Percentiles rank a stretch among this genome's conserved stretches.
Conservation (phyloP, 2,888 invertebrate species). For the Noctua janthina region DNA sequence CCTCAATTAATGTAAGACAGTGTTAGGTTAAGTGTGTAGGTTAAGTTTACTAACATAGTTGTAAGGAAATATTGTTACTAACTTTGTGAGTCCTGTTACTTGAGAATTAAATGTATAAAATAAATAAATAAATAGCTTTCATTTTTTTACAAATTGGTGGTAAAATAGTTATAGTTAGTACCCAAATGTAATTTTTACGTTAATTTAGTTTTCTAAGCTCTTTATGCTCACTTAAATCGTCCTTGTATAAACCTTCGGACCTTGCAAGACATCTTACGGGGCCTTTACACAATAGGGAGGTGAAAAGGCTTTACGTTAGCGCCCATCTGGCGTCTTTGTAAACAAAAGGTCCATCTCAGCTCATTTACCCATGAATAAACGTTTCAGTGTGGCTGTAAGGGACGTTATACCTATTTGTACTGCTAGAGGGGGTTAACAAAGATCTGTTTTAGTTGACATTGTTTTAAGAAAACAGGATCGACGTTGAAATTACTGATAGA, state of each 20-base stretch:
- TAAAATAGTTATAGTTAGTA: neutral
- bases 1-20: no score
- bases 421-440: neutral
- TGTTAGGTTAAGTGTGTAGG: no score
- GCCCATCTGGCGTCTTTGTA: slow-evolving; percentile 17
- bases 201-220: neutral
- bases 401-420: neutral
- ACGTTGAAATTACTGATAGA: no score
- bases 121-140: no score
- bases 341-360: slow-evolving; percentile 41
- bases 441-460: neutral
- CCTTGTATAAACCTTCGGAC: neutral
- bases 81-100: no score
- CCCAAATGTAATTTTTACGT: neutral
- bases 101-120: no score
- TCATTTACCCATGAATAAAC: slow-evolving; percentile 9
- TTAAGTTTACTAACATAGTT: no score
- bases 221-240: neutral
- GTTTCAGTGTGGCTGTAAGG: neutral
- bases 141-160: neutral
- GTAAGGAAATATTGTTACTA: no score
- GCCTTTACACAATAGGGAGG: slow-evolving; percentile 17
- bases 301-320: slow-evolving; percentile 5
- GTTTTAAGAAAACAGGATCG: no score
- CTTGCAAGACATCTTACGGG: slow-evolving; percentile 3